These are phyloP conservation scores for Leistus spinibarbis DNA, from an alignment of 2,888 invertebrate genomes.

Conservation along the genomic window DNA sequence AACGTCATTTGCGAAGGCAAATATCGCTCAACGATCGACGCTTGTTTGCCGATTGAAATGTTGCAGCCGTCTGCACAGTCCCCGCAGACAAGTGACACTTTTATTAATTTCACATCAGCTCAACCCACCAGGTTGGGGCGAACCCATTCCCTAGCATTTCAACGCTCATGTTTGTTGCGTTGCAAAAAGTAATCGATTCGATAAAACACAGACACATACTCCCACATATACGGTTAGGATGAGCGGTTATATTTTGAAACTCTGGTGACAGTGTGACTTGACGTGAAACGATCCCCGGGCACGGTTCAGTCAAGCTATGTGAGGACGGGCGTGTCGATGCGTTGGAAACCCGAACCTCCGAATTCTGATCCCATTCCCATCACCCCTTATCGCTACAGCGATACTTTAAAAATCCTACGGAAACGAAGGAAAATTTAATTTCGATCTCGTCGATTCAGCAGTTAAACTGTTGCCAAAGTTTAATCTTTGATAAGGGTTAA, in stretches of 20 bases:
- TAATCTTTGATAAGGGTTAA: constrained; percentile 59
- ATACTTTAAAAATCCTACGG: constrained; percentile 41
- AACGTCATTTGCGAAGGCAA: constrained; percentile 60
- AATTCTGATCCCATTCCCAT: constrained; percentile 14
- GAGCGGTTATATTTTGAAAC: neutral
- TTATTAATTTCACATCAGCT: constrained; percentile 73
- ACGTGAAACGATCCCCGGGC: constrained; percentile 38
- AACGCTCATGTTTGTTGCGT: constrained; percentile 41
- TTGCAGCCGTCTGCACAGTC: constrained; percentile 51
- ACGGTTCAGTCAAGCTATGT: neutral
- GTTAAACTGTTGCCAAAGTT: constrained; percentile 58
- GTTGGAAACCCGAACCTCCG: neutral
- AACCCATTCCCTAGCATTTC: constrained; percentile 42
- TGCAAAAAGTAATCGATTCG: constrained; percentile 42
- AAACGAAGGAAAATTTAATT: constrained; percentile 61
- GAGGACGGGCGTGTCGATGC: neutral
- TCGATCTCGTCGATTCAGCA: constrained; percentile 64
- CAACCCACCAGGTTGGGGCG: constrained; percentile 42
- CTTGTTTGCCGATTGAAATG: constrained; percentile 58
- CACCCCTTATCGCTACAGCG: constrained; percentile 28
- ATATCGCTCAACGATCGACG: constrained; percentile 47
- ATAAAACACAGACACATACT: constrained; percentile 9
- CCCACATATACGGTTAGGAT: neutral
- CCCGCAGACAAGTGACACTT: constrained; percentile 72
- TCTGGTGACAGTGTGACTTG: constrained; percentile 2